phyloP scores from a whole-genome alignment of 2,888 invertebrate species.

The Apamea sordens region DNA sequence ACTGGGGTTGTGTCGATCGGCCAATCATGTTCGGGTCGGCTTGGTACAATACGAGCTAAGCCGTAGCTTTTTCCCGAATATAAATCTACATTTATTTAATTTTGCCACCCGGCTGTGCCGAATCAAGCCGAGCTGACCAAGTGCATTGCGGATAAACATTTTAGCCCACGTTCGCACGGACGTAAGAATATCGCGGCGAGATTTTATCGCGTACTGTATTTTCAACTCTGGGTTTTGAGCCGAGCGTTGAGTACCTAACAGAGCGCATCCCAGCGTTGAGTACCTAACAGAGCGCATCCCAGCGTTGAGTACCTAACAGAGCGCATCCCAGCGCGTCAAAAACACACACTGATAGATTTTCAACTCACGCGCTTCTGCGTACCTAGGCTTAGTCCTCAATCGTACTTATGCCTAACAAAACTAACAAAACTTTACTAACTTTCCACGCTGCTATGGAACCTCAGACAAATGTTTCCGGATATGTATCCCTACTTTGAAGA shows the following conservation, averaged over 20 bases:
- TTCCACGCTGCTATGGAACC: constrained; percentile 81
- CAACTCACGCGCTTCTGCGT: neutral
- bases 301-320: neutral
- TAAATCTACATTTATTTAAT: neutral
- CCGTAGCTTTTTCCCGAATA: no score
- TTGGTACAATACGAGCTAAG: neutral
- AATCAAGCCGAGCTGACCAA: neutral
- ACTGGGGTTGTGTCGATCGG: neutral
- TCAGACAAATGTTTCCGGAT: constrained; percentile 82
- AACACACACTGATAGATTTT: neutral
- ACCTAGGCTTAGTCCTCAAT: neutral
- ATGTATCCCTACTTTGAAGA: constrained; percentile 84
- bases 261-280: neutral
- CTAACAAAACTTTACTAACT: constrained; percentile 46
- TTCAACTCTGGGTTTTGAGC: neutral
- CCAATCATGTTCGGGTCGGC: neutral
- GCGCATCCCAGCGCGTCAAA: neutral
- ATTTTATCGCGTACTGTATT: neutral
- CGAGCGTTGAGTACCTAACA: neutral
- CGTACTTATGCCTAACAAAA: neutral
- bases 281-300: no score
- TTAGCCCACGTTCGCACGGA: neutral
- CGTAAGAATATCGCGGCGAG: constrained; percentile 1
- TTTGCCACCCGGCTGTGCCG: neutral
- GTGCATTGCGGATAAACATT: neutral